Conservation (phyloP, 2,888 invertebrate species). For the Melinaea marsaeus region DNA sequence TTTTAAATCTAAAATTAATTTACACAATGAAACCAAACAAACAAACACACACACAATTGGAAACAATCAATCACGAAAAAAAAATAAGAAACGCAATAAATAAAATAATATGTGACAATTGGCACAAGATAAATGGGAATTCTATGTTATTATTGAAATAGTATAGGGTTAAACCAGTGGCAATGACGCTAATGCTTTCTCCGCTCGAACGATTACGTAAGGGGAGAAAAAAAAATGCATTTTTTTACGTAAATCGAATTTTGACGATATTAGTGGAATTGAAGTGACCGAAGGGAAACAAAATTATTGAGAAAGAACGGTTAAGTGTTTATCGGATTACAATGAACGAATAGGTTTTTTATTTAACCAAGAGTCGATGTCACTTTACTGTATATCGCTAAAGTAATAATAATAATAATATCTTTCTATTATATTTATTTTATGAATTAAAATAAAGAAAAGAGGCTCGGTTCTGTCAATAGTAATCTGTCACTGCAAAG, state of each 20-base stretch:
- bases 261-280: conserved; percentile 66
- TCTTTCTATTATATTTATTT: too few relatives aligned
- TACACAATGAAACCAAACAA: conserved; percentile 51
- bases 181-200: conserved; percentile 59
- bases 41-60: conserved; percentile 55
- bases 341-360: conserved; percentile 22
- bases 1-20: conserved; percentile 31
- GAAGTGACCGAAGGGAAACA: conserved; percentile 65
- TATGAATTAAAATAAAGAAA: too few relatives aligned
- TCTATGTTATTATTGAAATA: conserved; percentile 48
- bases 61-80: conserved; percentile 58
- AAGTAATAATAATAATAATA: not conserved
- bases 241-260: conserved; percentile 70
- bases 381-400: conserved; percentile 7
- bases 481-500: not conserved
- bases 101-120: conserved; percentile 43
- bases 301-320: conserved; percentile 63
- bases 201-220: conserved; percentile 51
- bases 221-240: conserved; percentile 49
- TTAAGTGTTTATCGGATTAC: conserved; percentile 64
- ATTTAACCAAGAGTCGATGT: conserved; percentile 9
- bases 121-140: conserved; percentile 49
- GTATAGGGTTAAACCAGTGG: conserved; percentile 42
- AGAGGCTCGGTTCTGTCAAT: too few relatives aligned
- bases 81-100: conserved; percentile 43